These are phyloP conservation scores for Lasaia peninsularis DNA, from an alignment of 1,140 invertebrate species.

Conservation along the genomic window DNA sequence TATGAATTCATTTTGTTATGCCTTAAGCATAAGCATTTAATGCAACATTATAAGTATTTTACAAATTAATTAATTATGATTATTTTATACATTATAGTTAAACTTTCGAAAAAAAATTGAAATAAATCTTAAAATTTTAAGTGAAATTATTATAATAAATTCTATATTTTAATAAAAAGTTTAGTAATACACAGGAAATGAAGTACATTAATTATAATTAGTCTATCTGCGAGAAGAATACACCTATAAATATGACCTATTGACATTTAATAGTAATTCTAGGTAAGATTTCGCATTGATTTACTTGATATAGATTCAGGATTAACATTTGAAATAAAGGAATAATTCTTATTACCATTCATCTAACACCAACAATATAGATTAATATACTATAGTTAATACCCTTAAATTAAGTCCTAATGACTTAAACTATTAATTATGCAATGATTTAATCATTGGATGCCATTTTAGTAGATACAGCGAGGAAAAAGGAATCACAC, in stretches of 20 bases:
- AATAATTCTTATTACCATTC: neutral
- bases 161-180: no score
- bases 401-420: conserved; percentile 11
- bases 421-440: neutral
- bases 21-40: conserved; percentile 1
- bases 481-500: neutral
- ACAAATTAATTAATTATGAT: neutral
- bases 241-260: neutral
- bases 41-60: conserved; percentile 6
- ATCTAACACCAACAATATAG: conserved; percentile 16
- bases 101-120: no score
- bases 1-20: conserved; percentile 2
- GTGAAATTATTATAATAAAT: no score
- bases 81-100: neutral
- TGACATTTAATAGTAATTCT: neutral
- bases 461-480: neutral
- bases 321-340: neutral
- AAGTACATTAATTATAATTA: neutral
- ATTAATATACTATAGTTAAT: neutral
- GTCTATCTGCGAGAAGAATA: neutral
- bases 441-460: neutral
- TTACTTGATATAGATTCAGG: neutral
- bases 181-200: neutral
- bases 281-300: neutral
- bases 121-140: no score